Conservation (phyloP, 2,113 vertebrate genomes). For the Heloderma charlesbogerti region DNA sequence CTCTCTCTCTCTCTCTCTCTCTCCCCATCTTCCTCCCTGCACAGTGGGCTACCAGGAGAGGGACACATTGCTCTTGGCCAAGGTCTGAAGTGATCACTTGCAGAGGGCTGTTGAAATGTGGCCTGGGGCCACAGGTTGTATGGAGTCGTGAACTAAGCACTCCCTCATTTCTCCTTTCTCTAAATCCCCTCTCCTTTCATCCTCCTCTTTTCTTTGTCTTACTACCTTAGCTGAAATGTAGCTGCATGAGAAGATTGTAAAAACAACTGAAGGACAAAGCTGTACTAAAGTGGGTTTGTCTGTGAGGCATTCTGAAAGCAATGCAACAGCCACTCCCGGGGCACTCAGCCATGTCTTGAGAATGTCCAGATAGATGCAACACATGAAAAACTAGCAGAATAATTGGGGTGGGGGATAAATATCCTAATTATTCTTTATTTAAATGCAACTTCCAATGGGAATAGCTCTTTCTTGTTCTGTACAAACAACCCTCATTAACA, state of each 20-base stretch:
- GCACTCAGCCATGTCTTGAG: background rate
- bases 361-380: background rate
- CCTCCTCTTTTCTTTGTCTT: background rate
- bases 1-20: background rate
- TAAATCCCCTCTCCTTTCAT: background rate
- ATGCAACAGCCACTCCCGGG: too few species aligned
- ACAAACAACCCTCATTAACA: background rate
- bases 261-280: background rate
- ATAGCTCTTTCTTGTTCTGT: slow-evolving; percentile 7
- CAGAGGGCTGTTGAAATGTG: background rate
- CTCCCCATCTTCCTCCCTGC: background rate
- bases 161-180: too few species aligned
- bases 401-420: background rate
- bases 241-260: background rate
- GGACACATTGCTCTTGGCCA: too few species aligned
- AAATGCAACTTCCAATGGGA: slow-evolving; percentile 26
- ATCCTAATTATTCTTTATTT: slow-evolving; percentile 17
- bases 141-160: background rate
- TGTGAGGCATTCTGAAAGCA: background rate
- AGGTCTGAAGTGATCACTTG: background rate
- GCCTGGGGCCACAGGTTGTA: background rate
- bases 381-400: background rate
- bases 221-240: too few species aligned
- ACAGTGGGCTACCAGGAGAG: background rate
- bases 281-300: too few species aligned